A percentile compares a stretch with the other conserved stretches of the same genome.
phyloP scores from a whole-genome alignment of 2,888 invertebrate species.

The Patella caerulea region DNA sequence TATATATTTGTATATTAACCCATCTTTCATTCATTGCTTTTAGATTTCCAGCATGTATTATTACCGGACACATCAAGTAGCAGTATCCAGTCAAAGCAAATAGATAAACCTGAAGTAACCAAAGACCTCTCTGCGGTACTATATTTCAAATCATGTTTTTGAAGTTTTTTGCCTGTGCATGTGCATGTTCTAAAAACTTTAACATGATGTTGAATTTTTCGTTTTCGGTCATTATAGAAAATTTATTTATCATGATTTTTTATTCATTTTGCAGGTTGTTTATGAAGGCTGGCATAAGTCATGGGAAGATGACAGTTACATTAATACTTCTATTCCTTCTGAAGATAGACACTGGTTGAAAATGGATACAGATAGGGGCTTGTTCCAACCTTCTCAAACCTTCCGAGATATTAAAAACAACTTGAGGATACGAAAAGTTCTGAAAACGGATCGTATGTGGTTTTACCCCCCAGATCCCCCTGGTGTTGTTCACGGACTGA shows the following conservation, averaged over 20 bases:
- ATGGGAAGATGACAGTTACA: neutral
- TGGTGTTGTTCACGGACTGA: neutral
- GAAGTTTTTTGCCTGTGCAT: neutral
- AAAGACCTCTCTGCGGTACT: neutral
- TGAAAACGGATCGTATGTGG: slow-evolving; percentile 14
- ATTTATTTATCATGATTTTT: neutral
- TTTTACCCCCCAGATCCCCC: slow-evolving; percentile 6
- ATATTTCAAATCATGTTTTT: neutral
- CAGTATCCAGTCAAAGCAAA: neutral
- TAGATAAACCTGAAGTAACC: too few species aligned
- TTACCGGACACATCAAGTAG: neutral
- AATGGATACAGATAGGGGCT: neutral
- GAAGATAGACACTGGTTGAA: slow-evolving; percentile 9
- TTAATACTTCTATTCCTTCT: neutral
- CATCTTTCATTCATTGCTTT: too few species aligned
- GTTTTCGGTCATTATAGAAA: too few species aligned
- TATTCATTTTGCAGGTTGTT: neutral
- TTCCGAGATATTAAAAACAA: neutral
- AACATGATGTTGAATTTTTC: too few species aligned
- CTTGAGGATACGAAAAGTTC: neutral
- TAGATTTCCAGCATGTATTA: too few species aligned
- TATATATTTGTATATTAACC: too few species aligned
- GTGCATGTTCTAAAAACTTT: too few species aligned
- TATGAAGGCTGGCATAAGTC: slow-evolving; percentile 2
- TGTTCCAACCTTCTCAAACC: slow-evolving; percentile 2